phyloP scores from a whole-genome alignment of 92 coral and sea anemone genomes.

The Actinostola sp. region DNA sequence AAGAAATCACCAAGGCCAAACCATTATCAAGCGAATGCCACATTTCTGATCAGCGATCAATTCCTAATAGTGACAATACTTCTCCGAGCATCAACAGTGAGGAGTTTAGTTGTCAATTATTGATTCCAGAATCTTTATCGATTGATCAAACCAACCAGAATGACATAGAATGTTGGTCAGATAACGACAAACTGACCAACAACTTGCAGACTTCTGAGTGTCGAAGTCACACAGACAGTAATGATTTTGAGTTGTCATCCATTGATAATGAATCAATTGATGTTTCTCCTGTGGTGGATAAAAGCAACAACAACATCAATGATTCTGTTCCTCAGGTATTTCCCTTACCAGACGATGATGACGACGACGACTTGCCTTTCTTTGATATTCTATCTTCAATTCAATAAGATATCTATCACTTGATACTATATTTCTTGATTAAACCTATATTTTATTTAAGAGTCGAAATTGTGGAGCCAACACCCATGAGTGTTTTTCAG shows the following conservation, averaged over 20 bases:
- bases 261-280: background rate
- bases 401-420: no score
- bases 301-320: no score
- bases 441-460: background rate
- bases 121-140: background rate
- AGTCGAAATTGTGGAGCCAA: no score
- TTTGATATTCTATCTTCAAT: conserved; percentile 2
- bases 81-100: conserved; percentile 5
- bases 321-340: background rate
- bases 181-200: no score
- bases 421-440: background rate
- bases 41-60: background rate
- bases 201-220: no score
- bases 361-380: conserved; percentile 10
- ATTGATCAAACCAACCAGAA: background rate
- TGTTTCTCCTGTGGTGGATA: background rate
- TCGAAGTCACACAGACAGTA: background rate
- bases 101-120: conserved; percentile 4
- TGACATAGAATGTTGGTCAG: background rate
- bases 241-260: background rate
- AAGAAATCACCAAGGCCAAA: no score
- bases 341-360: background rate
- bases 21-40: no score
- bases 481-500: no score
- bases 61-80: background rate